Evolutionary conservation across 2,797 vertebrate species (phyloP).

Genomic region (Enteromius mattozi): DNA sequence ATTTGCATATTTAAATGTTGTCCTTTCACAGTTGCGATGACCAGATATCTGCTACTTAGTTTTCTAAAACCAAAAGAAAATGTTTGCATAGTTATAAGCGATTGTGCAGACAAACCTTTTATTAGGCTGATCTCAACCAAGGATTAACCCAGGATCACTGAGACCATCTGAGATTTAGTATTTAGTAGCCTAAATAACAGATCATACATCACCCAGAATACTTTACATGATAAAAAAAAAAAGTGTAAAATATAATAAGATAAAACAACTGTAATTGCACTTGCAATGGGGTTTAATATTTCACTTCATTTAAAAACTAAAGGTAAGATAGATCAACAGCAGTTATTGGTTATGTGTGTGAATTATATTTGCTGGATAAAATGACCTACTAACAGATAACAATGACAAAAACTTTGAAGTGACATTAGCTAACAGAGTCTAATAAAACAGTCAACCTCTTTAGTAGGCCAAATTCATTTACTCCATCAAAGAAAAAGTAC

Average conservation of each 20-base stretch:
- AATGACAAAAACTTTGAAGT: not conserved
- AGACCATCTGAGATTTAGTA: not conserved
- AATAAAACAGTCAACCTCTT: not conserved
- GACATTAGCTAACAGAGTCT: not conserved
- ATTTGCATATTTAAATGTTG: too few species aligned
- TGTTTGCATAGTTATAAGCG: not conserved
- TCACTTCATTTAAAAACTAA: not conserved
- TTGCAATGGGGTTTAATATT: not conserved
- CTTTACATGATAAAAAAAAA: not conserved
- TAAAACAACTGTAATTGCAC: conserved; percentile 9
- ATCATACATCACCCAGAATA: not conserved
- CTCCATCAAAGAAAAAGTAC: not conserved
- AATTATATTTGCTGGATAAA: not conserved
- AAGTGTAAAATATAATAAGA: not conserved
- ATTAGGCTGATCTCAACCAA: not conserved
- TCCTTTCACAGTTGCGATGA: not conserved
- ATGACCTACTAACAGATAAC: not conserved
- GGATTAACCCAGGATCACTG: too few species aligned
- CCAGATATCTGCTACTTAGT: not conserved
- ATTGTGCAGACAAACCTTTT: not conserved
- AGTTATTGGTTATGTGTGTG: too few species aligned
- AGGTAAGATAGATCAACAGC: not conserved
- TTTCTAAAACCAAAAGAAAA: not conserved
- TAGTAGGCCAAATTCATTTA: not conserved
- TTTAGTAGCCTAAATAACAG: not conserved